Evolutionary conservation across 2,797 vertebrate genomes (phyloP), one percentile per base, ranked within the genome.

Genomic region (Neoniphon sammara): DNA sequence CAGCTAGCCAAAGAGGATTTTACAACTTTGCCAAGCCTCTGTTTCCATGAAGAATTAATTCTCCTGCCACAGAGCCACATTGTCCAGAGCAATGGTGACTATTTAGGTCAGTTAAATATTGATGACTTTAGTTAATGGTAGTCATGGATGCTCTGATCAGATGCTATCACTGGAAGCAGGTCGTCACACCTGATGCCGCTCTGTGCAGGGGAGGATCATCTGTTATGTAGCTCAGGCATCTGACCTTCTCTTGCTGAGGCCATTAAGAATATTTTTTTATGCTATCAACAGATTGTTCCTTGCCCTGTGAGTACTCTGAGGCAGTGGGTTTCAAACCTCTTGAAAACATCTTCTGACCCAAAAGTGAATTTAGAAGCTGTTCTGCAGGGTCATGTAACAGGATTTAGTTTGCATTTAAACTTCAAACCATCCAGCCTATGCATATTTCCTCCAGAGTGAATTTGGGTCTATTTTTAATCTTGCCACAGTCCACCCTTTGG

Each of bases 241-340:
- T 77, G 69, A 85, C 76, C 70, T 27, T n/a, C 20, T 73, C 14
- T 73, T 84, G 55, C 56, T 66, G 44, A 7, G 54, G 68, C 46
- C 75, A 69, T 85, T 78, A 82, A 65, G 58, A 34, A 81, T 88
- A 82, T 74, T 76, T 83, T 75, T 68, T 80, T 79, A 86, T 70
- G 56, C 23, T 79, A 78, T 79, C 59, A 64, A 12, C 21, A 73
- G 57, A 60, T 73, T 60, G 44, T 58, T 66, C 66, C 61, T 44
- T 18, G 2, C 8, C 9, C 7, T 31, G 14, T 50, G 70, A 58
- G 47, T 56, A 39, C 71, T 66, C 2, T 3, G 14, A 20, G 21
- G 54, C 52, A 61, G 64, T 9, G 1, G 21, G 25, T 81, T 78
- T 71, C 14, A 20, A 68, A 20, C 47, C 7, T 49, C 17, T 20